These are phyloP conservation scores for Bradypus variegatus DNA, from an alignment of 2,797 vertebrate genomes.

Conservation along the genomic window DNA sequence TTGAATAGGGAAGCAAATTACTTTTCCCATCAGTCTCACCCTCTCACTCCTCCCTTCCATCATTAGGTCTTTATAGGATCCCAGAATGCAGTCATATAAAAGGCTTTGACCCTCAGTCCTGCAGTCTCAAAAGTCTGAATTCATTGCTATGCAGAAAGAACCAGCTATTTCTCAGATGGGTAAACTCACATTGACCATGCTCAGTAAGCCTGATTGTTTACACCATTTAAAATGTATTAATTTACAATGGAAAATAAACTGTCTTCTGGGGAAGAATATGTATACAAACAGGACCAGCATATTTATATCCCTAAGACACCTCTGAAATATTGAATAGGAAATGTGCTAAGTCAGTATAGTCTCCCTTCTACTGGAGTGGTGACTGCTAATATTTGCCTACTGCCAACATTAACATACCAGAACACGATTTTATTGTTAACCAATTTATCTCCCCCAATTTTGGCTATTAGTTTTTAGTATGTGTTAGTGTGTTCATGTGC, in stretches of 20 bases:
- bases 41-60: background rate
- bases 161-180: background rate
- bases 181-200: background rate
- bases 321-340: background rate
- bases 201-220: background rate
- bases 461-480: background rate
- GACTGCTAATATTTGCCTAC: background rate
- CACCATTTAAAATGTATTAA: background rate
- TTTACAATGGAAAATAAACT: background rate
- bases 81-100: background rate
- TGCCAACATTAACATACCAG: background rate
- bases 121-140: background rate
- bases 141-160: background rate
- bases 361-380: background rate
- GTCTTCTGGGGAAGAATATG: background rate
- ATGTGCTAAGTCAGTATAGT: background rate
- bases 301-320: background rate
- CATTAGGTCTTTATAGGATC: background rate
- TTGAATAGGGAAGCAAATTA: background rate
- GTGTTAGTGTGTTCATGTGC: background rate
- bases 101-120: background rate
- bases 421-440: background rate
- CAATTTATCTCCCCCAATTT: background rate
- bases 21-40: background rate
- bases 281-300: background rate